Conservation (phyloP, 2,113 vertebrate species). For the Scalopus aquaticus region DNA sequence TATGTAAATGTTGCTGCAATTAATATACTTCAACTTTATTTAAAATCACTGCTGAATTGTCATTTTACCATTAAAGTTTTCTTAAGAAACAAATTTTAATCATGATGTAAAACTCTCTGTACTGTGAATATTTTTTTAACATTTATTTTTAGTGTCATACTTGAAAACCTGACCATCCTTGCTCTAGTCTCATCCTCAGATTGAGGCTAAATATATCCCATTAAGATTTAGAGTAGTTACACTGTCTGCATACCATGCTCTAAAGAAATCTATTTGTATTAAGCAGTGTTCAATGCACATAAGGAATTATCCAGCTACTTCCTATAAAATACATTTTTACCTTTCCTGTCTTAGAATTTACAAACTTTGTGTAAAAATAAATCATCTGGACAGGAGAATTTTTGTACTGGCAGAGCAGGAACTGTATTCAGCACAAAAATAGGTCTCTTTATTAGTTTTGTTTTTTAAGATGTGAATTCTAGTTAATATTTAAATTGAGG, state of each 20-base stretch:
- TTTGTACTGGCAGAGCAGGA: neutral
- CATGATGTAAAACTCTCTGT: neutral
- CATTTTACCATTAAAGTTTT: neutral
- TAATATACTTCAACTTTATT: neutral
- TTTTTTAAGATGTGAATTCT: neutral
- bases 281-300: neutral
- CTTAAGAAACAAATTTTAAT: neutral
- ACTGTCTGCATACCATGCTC: neutral
- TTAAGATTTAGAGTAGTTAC: neutral
- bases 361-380: constrained; percentile 1
- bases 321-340: neutral
- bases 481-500: constrained; percentile 9
- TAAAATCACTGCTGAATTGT: constrained; percentile 12
- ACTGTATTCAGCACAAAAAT: neutral
- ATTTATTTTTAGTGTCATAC: neutral
- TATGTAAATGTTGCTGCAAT: neutral
- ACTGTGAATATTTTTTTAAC: neutral
- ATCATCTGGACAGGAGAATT: neutral
- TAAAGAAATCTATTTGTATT: neutral
- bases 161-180: neutral
- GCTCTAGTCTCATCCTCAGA: neutral
- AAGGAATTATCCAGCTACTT: neutral
- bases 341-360: neutral
- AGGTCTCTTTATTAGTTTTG: neutral
- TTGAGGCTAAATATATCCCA: neutral